Base-by-base conservation (phyloP, 2,797 vertebrate species). In the Knipowitschia caucasica region DNA sequence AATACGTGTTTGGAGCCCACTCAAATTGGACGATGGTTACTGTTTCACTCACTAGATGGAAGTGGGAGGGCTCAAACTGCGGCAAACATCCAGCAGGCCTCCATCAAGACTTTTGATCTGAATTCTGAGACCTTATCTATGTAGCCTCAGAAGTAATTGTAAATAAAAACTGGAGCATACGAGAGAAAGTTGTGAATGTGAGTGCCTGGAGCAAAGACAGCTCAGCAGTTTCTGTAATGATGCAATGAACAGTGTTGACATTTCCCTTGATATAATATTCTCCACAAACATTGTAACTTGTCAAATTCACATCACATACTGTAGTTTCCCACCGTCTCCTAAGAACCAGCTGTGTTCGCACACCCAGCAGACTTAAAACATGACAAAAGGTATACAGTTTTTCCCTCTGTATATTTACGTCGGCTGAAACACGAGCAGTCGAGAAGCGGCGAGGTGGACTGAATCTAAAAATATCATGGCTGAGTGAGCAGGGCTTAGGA, bases 401-500 rank as follows among this genome's bases (percentile, higher is more conserved):
- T 66, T 52, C 45, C 69, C 30, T 57, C 46, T 52, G 64, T 69
- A 62, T 70, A 24, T 77, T 66, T 76, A 72, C 82, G 73, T 58
- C 52, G 67, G 72, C 45, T 10, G 66, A 78, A 81, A 78, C 60
- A 72, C 71, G 69, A 81, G 71, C 71, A 53, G 66, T 82, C 56
- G 64, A 71, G 69, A 77, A 45, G 77, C 20, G 65, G 77, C 53
- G 49, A 74, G 72, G 71, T 43, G 38, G 69, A 73, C 71, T 57
- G 78, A 73, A 81, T 80, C 81, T 84, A 85, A 82, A 88, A 86
- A 84, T 82, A 83, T 65, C 73, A 56, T 21, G 56, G 58, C 60
- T 82, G 69, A 84, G 69, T 62, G 82, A 80, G 66, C 78, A 64
- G 50, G 58, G 76, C 71, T 75, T 73, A 72, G 78, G 73, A 73